Percentiles rank a stretch among this genome's conserved stretches.
These are phyloP conservation scores for Salmo trutta DNA, from an alignment of 2,797 vertebrate genomes.

Conservation along the genomic window DNA sequence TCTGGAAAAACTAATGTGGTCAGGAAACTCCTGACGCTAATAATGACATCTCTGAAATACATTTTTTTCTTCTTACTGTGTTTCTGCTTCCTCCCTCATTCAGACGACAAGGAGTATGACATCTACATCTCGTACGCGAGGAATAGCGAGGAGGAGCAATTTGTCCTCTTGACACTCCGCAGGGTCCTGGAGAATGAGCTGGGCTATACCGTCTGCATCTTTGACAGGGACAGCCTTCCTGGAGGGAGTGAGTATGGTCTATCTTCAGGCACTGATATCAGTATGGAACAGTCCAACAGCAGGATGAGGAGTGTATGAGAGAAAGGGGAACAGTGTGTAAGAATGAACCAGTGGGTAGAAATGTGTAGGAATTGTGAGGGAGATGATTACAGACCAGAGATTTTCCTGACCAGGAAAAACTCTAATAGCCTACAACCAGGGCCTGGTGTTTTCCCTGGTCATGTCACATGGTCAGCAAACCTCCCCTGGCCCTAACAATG, in stretches of 20 bases:
- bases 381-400: not conserved
- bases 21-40: not conserved
- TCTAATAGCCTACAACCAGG: not conserved
- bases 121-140: constrained; percentile 95
- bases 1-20: not conserved
- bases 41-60: constrained; percentile 14
- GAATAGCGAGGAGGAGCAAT: constrained; percentile 91
- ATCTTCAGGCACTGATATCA: not conserved
- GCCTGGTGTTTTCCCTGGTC: not conserved
- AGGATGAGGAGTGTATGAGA: not conserved
- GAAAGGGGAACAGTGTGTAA: not conserved
- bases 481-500: not conserved
- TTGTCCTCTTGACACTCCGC: constrained; percentile 87
- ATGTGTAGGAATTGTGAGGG: not conserved
- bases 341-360: not conserved
- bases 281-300: not conserved
- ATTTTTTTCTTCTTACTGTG: not conserved
- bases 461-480: not conserved
- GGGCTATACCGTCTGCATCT: constrained; percentile 94
- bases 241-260: constrained; percentile 89
- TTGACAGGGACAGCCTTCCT: constrained; percentile 93
- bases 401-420: not conserved
- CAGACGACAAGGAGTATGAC: constrained; percentile 93
- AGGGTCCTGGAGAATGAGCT: constrained; percentile 90
- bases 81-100: constrained; percentile 9